A percentile compares a stretch with the other conserved stretches of the same genome.
phyloP scores from a whole-genome alignment of 1,140 invertebrate species.

The Pentalonia nigronervosa region DNA sequence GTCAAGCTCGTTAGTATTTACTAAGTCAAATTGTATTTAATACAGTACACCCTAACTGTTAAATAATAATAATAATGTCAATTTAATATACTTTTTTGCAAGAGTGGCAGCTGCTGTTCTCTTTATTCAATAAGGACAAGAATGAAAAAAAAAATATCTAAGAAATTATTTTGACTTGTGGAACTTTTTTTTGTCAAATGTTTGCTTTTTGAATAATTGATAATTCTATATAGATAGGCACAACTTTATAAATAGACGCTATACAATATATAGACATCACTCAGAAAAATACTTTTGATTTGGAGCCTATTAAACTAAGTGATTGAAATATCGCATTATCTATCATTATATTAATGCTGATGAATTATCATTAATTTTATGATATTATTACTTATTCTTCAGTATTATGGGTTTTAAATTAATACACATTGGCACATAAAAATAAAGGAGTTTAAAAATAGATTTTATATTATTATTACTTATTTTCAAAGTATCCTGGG shows the following conservation, averaged over 20 bases:
- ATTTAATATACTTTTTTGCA: not conserved
- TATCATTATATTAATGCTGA: too few relatives aligned
- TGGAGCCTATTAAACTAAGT: too few relatives aligned
- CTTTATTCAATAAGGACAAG: not conserved
- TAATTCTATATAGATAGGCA: not conserved
- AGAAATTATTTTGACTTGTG: not conserved
- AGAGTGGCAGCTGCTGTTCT: not conserved
- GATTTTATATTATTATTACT: too few relatives aligned
- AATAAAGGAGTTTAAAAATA: too few relatives aligned
- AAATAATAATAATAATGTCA: conserved; percentile 6
- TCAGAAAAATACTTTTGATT: too few relatives aligned
- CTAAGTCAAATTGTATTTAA: not conserved
- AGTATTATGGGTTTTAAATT: too few relatives aligned
- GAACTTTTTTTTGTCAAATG: not conserved
- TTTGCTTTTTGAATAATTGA: not conserved
- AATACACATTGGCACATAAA: too few relatives aligned
- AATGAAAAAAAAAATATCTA: not conserved
- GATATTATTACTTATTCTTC: too few relatives aligned
- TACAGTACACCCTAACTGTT: not conserved
- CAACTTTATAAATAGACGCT: not conserved
- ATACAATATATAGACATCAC: not conserved
- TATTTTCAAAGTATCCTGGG: too few relatives aligned
- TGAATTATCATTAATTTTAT: too few relatives aligned
- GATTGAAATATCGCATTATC: too few relatives aligned
- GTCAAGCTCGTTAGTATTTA: not conserved